Evolutionary conservation across 2,797 vertebrate species (phyloP), one percentile per base, ranked within the genome.

Genomic region (Dendrocincla fuliginosa): DNA sequence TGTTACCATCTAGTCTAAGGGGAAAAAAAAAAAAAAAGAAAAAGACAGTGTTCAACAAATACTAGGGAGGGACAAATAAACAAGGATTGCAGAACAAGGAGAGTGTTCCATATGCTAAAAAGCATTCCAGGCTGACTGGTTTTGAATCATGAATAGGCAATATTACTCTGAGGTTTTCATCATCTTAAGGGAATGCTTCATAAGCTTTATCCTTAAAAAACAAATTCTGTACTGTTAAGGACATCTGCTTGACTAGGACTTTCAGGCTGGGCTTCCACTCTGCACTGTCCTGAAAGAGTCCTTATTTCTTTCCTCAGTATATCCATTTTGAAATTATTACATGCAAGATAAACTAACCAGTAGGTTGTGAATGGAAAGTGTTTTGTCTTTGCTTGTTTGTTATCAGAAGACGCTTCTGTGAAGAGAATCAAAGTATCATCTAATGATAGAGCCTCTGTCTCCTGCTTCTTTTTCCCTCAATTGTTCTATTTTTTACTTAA

Each of bases 71-170:
- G 24, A 27, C 10, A 94, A 76, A 76, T 55, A 79, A 73, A 44
- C 30, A 50, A 56, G n/a, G 22, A 39, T 70, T 87, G 23, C 27
- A 70, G 44, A 87, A 50, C 19, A 68, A 61, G 33, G 20, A 33
- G 92, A 50, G 10, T 60, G 46, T 64, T 92, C 32, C 25, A 6
- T 74, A 41, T 42, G 60, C 42, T 79, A 35, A 63, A 74, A 89
- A 22, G 5, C 0, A 0, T 37, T 74, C 10, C 23, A 10, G 52
- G 3, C 6, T 73, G 30, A 5, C 9, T 87, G 32, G 10, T 44
- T 90, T 55, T 52, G 28, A 44, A 59, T 70, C 16, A 56, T n/a
- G 30, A 35, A 77, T 89, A 85, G 9, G 18, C 14, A 67, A 7
- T 37, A 67, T 80, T 77, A 46, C 13, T 91, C 28, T 24, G 28